Conservation (phyloP, 2,113 vertebrate genomes). For the Hippocampus comes region DNA sequence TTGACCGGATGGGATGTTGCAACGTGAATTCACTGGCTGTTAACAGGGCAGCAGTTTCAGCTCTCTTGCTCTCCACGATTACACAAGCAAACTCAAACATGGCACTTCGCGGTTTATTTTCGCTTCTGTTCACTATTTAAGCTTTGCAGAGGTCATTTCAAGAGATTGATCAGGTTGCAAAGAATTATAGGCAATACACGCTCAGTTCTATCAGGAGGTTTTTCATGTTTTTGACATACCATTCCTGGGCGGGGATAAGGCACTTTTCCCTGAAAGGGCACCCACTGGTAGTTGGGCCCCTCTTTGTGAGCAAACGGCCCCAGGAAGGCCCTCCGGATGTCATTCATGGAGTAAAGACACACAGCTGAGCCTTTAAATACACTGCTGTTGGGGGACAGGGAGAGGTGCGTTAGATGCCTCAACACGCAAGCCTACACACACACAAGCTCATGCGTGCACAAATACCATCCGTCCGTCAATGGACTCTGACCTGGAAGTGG, state of each 20-base stretch:
- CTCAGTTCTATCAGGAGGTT: background rate
- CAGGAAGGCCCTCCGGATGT: slow-evolving; percentile 93
- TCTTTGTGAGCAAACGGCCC: slow-evolving; percentile 98
- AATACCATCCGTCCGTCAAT: slow-evolving; percentile 8
- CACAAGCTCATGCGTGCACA: background rate
- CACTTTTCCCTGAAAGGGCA: slow-evolving; percentile 92
- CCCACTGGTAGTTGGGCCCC: slow-evolving; percentile 95
- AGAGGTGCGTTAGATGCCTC: slow-evolving; percentile 35
- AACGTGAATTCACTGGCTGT: too few relatives aligned
- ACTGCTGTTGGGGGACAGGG: slow-evolving; percentile 73
- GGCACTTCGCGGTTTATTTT: too few relatives aligned
- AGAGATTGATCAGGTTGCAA: background rate
- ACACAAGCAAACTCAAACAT: too few relatives aligned
- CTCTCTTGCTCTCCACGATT: too few relatives aligned
- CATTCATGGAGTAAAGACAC: slow-evolving; percentile 93
- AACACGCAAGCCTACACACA: background rate
- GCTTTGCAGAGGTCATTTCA: too few relatives aligned
- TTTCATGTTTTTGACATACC: slow-evolving; percentile 67
- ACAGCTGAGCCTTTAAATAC: slow-evolving; percentile 93
- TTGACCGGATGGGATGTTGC: too few relatives aligned
- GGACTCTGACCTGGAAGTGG: slow-evolving; percentile 85
- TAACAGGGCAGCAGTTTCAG: too few relatives aligned
- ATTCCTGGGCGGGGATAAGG: slow-evolving; percentile 96
- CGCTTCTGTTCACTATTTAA: too few relatives aligned
- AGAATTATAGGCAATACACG: background rate